Evolutionary conservation across 1,140 invertebrate species (phyloP), one percentile per base, ranked within the genome.

Genomic region (Colletes latitarsis): DNA sequence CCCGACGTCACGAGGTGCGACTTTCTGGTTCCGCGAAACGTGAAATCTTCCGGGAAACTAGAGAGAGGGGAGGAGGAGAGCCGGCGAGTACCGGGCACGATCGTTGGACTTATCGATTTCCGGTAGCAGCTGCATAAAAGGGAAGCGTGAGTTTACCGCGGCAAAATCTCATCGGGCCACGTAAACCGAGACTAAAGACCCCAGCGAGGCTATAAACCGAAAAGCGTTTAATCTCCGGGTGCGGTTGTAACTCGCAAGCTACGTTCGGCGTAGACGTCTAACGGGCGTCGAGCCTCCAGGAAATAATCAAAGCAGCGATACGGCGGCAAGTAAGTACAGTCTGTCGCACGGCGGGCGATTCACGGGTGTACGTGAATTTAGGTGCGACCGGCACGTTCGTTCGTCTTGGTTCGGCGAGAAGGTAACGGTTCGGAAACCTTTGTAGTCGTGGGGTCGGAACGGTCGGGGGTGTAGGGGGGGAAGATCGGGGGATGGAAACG

Each of bases 261-360:
- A 70, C 64, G n/a, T 55, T 30, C 60, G 63, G 63, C 64, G 76
- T 66, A 69, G 67, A 88, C 66, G 62, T 78, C 19, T 75, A 49
- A 49, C 69, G 84, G 60, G 49, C 9, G 49, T 81, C 74, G 82
- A 83, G 66, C 82, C 73, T 74, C 8, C 55, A 85, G 76, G 78
- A 89, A 88, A 88, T 89, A 88, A 88, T 88, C 82, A 84, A 89
- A 82, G 60, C 77, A 72, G 66, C 75, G 84, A 88, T 71, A 84
- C 82, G 78, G 69, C 58, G 69, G 55, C 46, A 62, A 63, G 53
- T 46, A 30, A 17, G 57, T 17, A 49, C 30, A 41, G 21, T 57
- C 19, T 68, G 57, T 77, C 57, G 46, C 57, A 6, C 8, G 39
- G 58, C 9, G 58, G 6, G 10, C n/a, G n/a, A 9, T 9, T 49